Evolutionary conservation across 2,797 vertebrate genomes (phyloP).

Genomic region (Characodon lateralis): DNA sequence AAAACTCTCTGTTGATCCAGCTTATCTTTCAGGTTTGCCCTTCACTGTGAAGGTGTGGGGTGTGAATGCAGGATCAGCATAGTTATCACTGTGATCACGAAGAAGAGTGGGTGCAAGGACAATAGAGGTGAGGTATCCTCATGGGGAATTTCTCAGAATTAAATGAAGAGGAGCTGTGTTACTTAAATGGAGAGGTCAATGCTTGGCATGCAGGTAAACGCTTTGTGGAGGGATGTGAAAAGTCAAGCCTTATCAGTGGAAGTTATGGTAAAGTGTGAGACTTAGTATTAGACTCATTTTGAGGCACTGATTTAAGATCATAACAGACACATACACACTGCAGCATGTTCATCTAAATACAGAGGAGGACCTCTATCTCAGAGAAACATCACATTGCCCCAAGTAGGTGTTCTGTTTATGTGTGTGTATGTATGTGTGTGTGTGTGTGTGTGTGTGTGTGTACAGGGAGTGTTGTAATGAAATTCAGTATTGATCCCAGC

Average conservation of each 20-base stretch:
- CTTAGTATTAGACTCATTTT: constrained; percentile 68
- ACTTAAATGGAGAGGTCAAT: constrained; percentile 71
- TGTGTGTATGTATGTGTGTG: background rate
- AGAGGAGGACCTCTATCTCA: constrained; percentile 30
- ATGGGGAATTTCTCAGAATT: constrained; percentile 64
- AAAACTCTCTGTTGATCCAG: background rate
- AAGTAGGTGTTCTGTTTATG: constrained; percentile 19
- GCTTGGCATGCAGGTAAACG: constrained; percentile 75
- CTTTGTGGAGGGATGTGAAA: constrained; percentile 44
- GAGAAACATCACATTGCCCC: constrained; percentile 50
- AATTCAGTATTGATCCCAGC: constrained; percentile 84
- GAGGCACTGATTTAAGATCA: constrained; percentile 58
- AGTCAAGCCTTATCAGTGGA: constrained; percentile 65
- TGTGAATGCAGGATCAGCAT: constrained; percentile 60
- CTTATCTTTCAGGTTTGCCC: constrained; percentile 29
- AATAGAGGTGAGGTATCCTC: constrained; percentile 72
- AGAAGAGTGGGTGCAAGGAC: constrained; percentile 69
- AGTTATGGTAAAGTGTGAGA: constrained; percentile 50
- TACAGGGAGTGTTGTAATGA: constrained; percentile 74
- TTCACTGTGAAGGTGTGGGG: constrained; percentile 46
- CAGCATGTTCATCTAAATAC: constrained; percentile 50
- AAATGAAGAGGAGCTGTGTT: constrained; percentile 68
- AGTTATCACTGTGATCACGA: constrained; percentile 66
- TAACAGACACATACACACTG: constrained; percentile 39
- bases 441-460: constrained; percentile 12